phyloP scores from a whole-genome alignment of 2,113 vertebrate species.

The Protomyctophum bolini region DNA sequence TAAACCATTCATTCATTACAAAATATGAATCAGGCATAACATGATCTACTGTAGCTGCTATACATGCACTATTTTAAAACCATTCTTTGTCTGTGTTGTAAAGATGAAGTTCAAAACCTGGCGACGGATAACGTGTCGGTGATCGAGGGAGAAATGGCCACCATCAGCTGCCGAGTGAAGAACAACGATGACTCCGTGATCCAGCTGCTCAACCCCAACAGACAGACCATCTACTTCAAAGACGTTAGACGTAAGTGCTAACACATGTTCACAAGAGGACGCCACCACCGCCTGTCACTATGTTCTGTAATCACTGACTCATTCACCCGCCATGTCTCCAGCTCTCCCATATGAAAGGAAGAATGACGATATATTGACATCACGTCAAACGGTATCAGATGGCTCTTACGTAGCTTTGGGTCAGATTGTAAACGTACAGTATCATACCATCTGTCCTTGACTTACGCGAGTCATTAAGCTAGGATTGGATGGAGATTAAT shows the following conservation, averaged over 20 bases:
- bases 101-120: slow-evolving; percentile 89
- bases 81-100: slow-evolving; percentile 1
- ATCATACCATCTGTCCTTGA: slow-evolving; percentile 66
- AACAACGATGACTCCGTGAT: slow-evolving; percentile 97
- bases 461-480: slow-evolving; percentile 68
- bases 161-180: slow-evolving; percentile 85
- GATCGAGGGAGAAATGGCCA: slow-evolving; percentile 81
- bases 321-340: too few relatives aligned
- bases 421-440: slow-evolving; percentile 35
- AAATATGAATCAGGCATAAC: too few relatives aligned
- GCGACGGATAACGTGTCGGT: slow-evolving; percentile 87
- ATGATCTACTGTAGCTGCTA: too few relatives aligned
- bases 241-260: slow-evolving; percentile 92
- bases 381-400: not conserved
- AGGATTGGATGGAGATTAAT: slow-evolving; percentile 65
- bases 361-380: too few relatives aligned
- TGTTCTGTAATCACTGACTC: too few relatives aligned
- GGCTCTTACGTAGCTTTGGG: slow-evolving; percentile 11
- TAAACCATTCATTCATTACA: too few relatives aligned
- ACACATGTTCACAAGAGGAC: not conserved
- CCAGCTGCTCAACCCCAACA: slow-evolving; percentile 98
- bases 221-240: slow-evolving; percentile 92
- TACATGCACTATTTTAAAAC: too few relatives aligned
- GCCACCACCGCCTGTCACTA: too few relatives aligned
- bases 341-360: too few relatives aligned